Evolutionary conservation across 2,888 invertebrate genomes (phyloP).

Genomic region (Gymnoscelis rufifasciata): DNA sequence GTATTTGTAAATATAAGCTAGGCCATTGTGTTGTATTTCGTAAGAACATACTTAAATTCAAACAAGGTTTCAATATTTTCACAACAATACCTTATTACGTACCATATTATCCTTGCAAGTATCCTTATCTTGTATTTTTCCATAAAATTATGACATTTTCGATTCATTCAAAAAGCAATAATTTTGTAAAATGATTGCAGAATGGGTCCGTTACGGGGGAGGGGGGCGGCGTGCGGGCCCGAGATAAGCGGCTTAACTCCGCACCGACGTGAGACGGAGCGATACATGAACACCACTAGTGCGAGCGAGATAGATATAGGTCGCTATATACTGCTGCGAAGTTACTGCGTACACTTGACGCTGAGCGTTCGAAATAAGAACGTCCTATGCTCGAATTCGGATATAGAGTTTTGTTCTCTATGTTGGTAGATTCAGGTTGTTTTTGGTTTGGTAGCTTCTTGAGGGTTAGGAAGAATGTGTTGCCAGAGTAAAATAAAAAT

Average conservation of each 20-base stretch:
- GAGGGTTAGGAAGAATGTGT: constrained; percentile 41
- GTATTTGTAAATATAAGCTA: too few species aligned
- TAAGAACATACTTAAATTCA: too few species aligned
- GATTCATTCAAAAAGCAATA: constrained; percentile 12
- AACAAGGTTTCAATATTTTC: too few species aligned
- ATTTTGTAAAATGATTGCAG: constrained; percentile 35
- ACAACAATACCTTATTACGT: too few species aligned
- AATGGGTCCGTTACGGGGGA: constrained; percentile 64
- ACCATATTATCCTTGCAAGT: neutral
- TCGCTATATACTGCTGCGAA: constrained; percentile 71
- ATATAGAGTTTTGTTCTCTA: constrained; percentile 31
- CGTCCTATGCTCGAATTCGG: neutral
- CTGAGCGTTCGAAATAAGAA: constrained; percentile 32
- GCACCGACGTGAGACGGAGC: constrained; percentile 52
- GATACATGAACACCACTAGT: constrained; percentile 27
- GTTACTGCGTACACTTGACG: constrained; percentile 59
- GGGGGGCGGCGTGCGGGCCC: constrained; percentile 70
- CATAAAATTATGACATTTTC: constrained; percentile 10
- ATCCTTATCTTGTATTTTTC: neutral
- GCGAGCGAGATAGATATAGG: constrained; percentile 47
- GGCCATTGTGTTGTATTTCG: too few species aligned
- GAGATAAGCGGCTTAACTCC: constrained; percentile 78
- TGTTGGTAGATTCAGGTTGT: constrained; percentile 15
- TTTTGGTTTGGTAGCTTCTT: constrained; percentile 24
- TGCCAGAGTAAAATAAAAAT: constrained; percentile 69